Conservation (phyloP, 53 echinoderm and acorn worm genomes). For the Hippasteria phrygiana region DNA sequence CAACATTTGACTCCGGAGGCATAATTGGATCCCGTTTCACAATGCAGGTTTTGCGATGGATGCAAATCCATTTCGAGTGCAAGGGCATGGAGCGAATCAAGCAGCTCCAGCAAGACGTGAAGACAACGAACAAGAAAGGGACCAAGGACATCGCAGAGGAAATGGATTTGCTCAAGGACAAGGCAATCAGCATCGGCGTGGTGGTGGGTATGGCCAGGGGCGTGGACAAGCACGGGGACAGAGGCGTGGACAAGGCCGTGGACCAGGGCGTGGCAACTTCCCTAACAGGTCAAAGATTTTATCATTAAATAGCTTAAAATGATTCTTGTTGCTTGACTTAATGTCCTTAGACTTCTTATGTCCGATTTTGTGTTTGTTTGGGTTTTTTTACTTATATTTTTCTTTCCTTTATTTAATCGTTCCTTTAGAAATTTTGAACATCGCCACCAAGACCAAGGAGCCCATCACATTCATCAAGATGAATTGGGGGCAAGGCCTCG, state of each 20-base stretch:
- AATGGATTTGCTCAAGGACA: no score
- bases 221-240: background rate
- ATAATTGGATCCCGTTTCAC: no score
- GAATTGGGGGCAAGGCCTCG: conserved; percentile 1
- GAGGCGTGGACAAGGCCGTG: background rate
- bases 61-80: conserved; percentile 41
- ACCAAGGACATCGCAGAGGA: background rate
- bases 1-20: no score
- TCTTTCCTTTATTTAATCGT: background rate
- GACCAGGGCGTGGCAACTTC: background rate
- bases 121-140: background rate
- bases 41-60: conserved; percentile 31
- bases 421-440: background rate
- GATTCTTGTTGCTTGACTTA: background rate
- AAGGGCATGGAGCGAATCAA: background rate
- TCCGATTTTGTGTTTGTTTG: no score
- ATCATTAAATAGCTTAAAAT: background rate
- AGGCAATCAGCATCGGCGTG: conserved; percentile 24
- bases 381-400: background rate
- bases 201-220: conserved; percentile 1
- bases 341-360: no score
- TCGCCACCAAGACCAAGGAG: conserved; percentile 9
- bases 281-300: background rate
- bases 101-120: background rate
- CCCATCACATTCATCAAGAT: background rate